Evolutionary conservation across 2,113 vertebrate species (phyloP), one percentile per base, ranked within the genome.

Genomic region (Sebastes fasciatus): DNA sequence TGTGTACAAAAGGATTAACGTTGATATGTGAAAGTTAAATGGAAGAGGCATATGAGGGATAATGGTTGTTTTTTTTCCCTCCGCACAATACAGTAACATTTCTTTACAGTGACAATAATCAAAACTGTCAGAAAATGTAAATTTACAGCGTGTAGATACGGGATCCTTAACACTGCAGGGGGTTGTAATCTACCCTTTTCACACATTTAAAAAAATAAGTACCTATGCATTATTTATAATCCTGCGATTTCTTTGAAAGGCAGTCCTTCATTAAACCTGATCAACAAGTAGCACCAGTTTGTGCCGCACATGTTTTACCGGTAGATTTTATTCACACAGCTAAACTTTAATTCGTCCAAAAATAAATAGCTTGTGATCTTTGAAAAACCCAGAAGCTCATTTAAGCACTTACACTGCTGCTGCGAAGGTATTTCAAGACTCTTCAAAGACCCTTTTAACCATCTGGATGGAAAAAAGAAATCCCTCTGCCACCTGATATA

Each of bases 11-110:
- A 81, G 75, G 77, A 84, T 87, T 84, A 81, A 74, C 14, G 67
- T 71, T 67, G 80, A 91, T 78, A 73, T 77, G 62, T 78, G 19
- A 72, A 80, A 86, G 68, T 74, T 77, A 77, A 86, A 82, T 62
- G 62, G 40, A 82, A 84, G 61, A 58, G 62, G 48, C 46, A 26
- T 58, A 42, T 80, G 58, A 78, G 54, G 57, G 49, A 74, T 58
- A 68, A 69, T n/a, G 58, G 46, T 12, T 63, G 42, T 82, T 74
- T 63, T 66, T 42, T 40, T 23, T 3, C 10, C 5, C 10, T 19
- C 51, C 9, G 26, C 14, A 51, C 46, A 75, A 26, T 51, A 48
- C 45, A 61, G 13, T 17, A 64, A 14, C 17, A 54, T 81, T 85
- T 61, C 23, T 73, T 82, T 60, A 45, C 6, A 4, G n/a, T 67